A percentile compares a stretch with the other conserved stretches of the same genome.
Evolutionary conservation across 2,113 vertebrate genomes (phyloP).

Genomic region (Sander vitreus): DNA sequence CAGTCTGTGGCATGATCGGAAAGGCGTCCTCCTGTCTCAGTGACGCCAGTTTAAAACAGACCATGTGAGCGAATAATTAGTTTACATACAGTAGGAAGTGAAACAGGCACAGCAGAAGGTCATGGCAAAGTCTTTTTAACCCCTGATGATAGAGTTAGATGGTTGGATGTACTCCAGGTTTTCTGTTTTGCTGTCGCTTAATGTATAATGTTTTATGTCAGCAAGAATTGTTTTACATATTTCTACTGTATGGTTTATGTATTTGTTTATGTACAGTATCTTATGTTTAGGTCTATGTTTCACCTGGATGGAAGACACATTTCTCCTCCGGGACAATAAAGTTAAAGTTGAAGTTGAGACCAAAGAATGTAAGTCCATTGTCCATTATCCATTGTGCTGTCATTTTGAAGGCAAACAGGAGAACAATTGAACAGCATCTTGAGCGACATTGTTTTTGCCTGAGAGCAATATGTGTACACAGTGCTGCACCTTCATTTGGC

Average conservation of each 20-base stretch:
- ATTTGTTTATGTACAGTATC: background rate
- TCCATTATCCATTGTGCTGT: background rate
- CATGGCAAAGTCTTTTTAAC: background rate
- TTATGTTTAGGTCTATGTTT: background rate
- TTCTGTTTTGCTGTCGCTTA: background rate
- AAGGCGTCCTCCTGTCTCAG: background rate
- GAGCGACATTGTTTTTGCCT: background rate
- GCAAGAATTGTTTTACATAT: background rate
- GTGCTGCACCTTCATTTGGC: background rate
- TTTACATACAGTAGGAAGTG: background rate
- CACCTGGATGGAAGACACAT: background rate
- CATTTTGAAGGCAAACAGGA: background rate
- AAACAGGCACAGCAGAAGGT: background rate
- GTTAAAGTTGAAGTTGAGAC: background rate
- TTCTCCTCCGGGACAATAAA: background rate
- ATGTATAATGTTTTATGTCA: background rate
- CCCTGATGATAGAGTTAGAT: background rate
- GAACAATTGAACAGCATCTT: background rate
- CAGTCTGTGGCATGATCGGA: background rate
- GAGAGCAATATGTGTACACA: background rate
- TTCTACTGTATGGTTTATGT: background rate
- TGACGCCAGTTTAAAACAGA: background rate
- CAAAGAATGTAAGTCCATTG: background rate
- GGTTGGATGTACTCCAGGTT: background rate
- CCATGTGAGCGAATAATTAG: slow-evolving; percentile 22